Evolutionary conservation across 2,888 invertebrate genomes (phyloP).

Genomic region (Drosophila paramelanica): DNA sequence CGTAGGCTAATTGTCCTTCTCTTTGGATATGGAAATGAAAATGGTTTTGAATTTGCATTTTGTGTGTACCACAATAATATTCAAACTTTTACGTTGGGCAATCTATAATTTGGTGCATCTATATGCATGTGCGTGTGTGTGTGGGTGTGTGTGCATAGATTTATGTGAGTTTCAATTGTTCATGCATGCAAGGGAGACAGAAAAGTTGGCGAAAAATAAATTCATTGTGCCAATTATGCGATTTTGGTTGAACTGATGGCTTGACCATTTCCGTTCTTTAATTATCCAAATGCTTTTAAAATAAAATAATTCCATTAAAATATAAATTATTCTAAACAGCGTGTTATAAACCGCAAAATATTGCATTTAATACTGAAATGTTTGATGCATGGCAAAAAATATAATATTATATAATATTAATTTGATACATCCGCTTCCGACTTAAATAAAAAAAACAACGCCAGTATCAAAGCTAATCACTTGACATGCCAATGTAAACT

Average conservation of each 20-base stretch:
- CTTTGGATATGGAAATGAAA: slow-evolving; percentile 38
- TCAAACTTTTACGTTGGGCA: slow-evolving; percentile 22
- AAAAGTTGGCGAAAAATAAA: slow-evolving; percentile 9
- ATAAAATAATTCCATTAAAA: slow-evolving; percentile 31
- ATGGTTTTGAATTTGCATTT: slow-evolving; percentile 47
- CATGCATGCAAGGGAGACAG: slow-evolving; percentile 7
- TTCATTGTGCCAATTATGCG: slow-evolving; percentile 22
- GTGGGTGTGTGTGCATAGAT: slow-evolving; percentile 16
- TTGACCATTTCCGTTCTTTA: slow-evolving; percentile 45
- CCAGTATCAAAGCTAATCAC: no score
- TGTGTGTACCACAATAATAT: slow-evolving; percentile 36
- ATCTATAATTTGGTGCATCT: slow-evolving; percentile 19
- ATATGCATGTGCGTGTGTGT: background rate
- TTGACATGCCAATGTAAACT: no score
- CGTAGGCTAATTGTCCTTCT: slow-evolving; percentile 40
- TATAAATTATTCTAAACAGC: slow-evolving; percentile 38
- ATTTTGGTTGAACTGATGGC: slow-evolving; percentile 39
- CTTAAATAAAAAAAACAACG: no score
- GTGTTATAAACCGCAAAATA: slow-evolving; percentile 4
- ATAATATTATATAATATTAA: no score
- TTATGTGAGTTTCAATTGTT: slow-evolving; percentile 42
- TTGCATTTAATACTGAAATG: slow-evolving; percentile 2
- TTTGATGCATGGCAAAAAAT: background rate
- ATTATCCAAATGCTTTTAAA: slow-evolving; percentile 61
- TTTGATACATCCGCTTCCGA: no score